Evolutionary conservation across 2,888 invertebrate species (phyloP).

Genomic region (Macaria notata): DNA sequence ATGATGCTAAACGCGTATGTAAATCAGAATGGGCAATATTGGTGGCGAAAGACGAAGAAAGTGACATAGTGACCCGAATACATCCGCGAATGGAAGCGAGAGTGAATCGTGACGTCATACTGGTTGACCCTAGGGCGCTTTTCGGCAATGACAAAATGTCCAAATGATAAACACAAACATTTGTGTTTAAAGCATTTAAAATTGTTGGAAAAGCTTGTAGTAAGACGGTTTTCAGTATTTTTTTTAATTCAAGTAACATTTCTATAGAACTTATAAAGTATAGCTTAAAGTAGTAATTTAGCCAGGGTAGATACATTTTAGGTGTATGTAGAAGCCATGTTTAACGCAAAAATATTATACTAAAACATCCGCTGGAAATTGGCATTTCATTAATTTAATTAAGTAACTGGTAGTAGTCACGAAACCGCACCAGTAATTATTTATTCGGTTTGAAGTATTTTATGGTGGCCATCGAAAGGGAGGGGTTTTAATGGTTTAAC

Average conservation of each 20-base stretch:
- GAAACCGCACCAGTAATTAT: conserved; percentile 38
- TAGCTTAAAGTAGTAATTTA: too few species aligned
- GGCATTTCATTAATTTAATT: conserved; percentile 59
- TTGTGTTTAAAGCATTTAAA: too few species aligned
- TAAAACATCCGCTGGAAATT: conserved; percentile 43
- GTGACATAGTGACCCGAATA: conserved; percentile 68
- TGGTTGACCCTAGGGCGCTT: conserved; percentile 8
- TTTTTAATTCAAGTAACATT: too few species aligned
- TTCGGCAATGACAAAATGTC: conserved; percentile 6
- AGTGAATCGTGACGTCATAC: conserved; percentile 56
- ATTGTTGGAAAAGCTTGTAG: too few species aligned
- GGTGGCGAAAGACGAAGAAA: conserved; percentile 61
- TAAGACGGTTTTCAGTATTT: too few species aligned
- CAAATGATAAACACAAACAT: not conserved
- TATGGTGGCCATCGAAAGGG: conserved; percentile 27
- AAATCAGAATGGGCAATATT: conserved; percentile 42
- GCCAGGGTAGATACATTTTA: too few species aligned
- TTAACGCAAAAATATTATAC: not conserved
- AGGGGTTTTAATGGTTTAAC: conserved; percentile 15
- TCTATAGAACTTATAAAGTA: too few species aligned
- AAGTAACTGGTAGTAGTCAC: conserved; percentile 53
- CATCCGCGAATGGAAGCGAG: conserved; percentile 56
- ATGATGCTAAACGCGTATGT: conserved; percentile 33
- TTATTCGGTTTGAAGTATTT: conserved; percentile 26
- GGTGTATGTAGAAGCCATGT: not conserved